A percentile compares a stretch with the other conserved stretches of the same genome.
These are phyloP conservation scores for Xenopus petersii DNA, from an alignment of 2,797 vertebrate genomes.

Conservation along the genomic window DNA sequence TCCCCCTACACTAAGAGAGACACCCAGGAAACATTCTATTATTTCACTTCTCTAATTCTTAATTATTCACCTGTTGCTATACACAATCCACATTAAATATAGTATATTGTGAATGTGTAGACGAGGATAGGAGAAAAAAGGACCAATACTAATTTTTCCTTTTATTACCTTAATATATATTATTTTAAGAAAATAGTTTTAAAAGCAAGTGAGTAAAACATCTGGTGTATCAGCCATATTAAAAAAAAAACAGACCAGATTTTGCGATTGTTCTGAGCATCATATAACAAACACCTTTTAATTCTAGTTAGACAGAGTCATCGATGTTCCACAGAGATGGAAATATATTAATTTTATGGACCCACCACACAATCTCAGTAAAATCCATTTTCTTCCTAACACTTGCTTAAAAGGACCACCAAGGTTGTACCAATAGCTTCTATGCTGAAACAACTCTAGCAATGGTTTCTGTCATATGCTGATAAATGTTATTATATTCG, in stretches of 20 bases:
- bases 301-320: slow-evolving; percentile 42
- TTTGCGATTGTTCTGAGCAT: slow-evolving; percentile 42
- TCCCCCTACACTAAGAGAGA: no score
- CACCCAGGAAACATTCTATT: no score
- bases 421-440: slow-evolving; percentile 25
- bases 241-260: slow-evolving; percentile 26
- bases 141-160: no score
- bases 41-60: no score
- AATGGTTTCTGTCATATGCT: slow-evolving; percentile 32
- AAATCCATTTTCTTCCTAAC: slow-evolving; percentile 38
- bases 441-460: slow-evolving; percentile 3
- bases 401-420: slow-evolving; percentile 40
- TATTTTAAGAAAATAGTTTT: slow-evolving; percentile 14
- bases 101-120: no score
- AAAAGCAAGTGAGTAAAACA: slow-evolving; percentile 35
- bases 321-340: slow-evolving; percentile 31
- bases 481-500: slow-evolving; percentile 29
- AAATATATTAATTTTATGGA: slow-evolving; percentile 33
- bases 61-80: no score
- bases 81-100: no score
- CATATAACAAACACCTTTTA: slow-evolving; percentile 44
- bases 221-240: slow-evolving; percentile 34
- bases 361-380: slow-evolving; percentile 31
- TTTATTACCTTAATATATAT: no score
- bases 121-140: no score